A percentile compares a stretch with the other conserved stretches of the same genome.
phyloP scores from a whole-genome alignment of 1,140 invertebrate species.

The Rhopalosiphum maidis region DNA sequence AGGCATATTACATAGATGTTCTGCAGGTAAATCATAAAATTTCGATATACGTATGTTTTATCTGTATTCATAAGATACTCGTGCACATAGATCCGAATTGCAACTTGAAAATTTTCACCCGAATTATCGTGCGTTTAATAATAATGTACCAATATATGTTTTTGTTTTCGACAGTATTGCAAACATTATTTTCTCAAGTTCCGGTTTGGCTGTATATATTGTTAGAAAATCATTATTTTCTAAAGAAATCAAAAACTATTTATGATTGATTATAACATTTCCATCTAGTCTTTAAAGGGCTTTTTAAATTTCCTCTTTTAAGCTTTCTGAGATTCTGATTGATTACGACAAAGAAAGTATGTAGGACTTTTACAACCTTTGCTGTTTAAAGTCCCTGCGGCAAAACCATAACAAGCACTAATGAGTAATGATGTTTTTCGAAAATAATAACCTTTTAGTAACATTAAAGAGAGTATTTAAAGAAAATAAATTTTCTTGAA shows the following conservation, averaged over 20 bases:
- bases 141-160: neutral
- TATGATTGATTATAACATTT: constrained; percentile 21
- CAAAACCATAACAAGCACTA: constrained; percentile 4
- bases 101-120: neutral
- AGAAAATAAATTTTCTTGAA: neutral
- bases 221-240: neutral
- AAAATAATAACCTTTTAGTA: neutral
- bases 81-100: neutral
- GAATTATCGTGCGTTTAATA: neutral
- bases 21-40: neutral
- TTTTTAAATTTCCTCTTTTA: neutral
- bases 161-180: neutral
- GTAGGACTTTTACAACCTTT: neutral
- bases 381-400: neutral
- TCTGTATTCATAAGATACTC: neutral
- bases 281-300: neutral
- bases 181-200: neutral
- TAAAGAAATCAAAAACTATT: constrained; percentile 1
- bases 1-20: neutral
- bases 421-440: neutral
- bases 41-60: neutral
- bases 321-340: neutral
- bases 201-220: neutral
- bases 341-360: neutral
- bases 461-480: neutral